A percentile compares a stretch with the other conserved stretches of the same genome.
Conservation (phyloP, 1,140 invertebrate species). For the Aphis gossypii region DNA sequence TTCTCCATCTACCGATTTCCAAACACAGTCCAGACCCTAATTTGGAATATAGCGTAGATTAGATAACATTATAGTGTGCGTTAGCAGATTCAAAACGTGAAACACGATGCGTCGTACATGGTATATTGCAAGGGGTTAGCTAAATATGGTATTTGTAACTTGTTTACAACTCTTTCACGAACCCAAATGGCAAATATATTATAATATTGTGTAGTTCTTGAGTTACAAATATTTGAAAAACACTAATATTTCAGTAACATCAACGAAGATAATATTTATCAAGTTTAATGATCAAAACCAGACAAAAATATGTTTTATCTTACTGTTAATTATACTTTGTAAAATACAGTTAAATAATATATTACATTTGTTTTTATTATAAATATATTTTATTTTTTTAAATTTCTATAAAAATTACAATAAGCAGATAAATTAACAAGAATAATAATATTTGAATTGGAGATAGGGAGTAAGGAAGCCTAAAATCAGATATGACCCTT, state of each 20-base stretch:
- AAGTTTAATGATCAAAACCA: background rate
- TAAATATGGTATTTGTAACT: background rate
- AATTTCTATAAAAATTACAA: too few species aligned
- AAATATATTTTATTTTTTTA: too few species aligned
- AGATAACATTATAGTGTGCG: background rate
- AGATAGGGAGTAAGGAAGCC: too few species aligned
- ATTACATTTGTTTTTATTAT: too few species aligned
- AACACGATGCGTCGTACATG: background rate
- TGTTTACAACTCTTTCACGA: background rate
- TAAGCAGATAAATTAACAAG: too few species aligned
- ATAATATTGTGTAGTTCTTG: background rate
- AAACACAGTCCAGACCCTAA: background rate
- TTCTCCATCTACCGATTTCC: background rate
- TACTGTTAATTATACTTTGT: background rate
- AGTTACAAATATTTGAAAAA: background rate
- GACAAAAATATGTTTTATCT: background rate
- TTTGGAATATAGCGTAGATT: background rate
- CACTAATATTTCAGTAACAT: background rate
- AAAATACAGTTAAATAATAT: background rate
- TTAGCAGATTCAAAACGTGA: background rate
- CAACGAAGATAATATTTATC: background rate
- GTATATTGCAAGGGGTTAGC: background rate
- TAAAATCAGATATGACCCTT: too few species aligned
- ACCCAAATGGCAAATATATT: background rate
- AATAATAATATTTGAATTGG: too few species aligned